A percentile compares a stretch with the other conserved stretches of the same genome.
These are phyloP conservation scores for Terrapene triunguis DNA, from an alignment of 2,113 vertebrate genomes.

Conservation along the genomic window DNA sequence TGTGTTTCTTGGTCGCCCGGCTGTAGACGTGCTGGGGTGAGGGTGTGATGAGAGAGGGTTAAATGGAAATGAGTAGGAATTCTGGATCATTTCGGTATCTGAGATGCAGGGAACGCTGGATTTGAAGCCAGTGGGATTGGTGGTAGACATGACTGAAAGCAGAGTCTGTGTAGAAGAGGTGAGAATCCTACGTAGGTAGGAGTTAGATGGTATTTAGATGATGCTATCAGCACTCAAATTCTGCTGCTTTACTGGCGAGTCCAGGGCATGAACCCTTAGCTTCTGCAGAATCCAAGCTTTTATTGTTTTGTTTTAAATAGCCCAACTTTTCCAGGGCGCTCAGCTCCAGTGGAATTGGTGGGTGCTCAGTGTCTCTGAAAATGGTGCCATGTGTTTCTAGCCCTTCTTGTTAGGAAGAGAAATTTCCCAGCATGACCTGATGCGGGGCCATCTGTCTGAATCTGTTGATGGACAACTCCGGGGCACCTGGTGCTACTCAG, in stretches of 20 bases:
- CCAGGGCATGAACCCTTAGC: too few species aligned
- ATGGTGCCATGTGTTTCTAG: neutral
- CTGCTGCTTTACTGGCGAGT: neutral
- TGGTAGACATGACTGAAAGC: too few species aligned
- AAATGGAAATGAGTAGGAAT: neutral
- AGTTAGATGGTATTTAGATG: too few species aligned
- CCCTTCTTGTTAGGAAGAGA: neutral
- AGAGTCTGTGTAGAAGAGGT: too few species aligned
- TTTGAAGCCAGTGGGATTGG: too few species aligned
- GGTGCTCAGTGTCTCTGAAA: neutral
- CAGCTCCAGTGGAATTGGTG: neutral
- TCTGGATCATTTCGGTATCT: too few species aligned
- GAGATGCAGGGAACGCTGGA: neutral
- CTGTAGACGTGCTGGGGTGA: neutral
- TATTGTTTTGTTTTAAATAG: neutral
- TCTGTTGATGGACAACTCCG: neutral
- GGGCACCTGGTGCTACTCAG: neutral
- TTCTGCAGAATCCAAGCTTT: neutral
- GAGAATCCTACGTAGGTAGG: too few species aligned
- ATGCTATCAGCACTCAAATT: too few species aligned
- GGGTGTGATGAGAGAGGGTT: neutral
- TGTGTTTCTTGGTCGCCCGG: neutral
- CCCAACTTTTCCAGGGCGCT: neutral
- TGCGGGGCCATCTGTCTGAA: neutral
- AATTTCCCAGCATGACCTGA: neutral